phyloP scores from a whole-genome alignment of 2,113 vertebrate species.

The Desmodus rotundus region DNA sequence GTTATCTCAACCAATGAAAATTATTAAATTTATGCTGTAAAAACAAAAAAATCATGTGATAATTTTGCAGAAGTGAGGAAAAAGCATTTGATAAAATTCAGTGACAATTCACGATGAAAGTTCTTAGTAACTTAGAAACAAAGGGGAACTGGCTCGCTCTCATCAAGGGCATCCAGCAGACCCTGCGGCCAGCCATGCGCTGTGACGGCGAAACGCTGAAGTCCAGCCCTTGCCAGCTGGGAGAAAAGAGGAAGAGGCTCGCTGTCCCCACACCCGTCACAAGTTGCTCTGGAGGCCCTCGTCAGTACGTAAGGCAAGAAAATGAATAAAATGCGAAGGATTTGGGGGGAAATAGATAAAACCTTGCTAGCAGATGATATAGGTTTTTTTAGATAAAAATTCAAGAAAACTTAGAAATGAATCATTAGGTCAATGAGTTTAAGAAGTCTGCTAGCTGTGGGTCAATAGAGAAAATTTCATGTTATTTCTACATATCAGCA shows the following conservation, averaged over 20 bases:
- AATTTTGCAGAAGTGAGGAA: not conserved
- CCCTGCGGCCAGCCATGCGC: not conserved
- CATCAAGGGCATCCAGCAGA: not conserved
- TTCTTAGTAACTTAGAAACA: not conserved
- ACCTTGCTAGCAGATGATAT: not conserved
- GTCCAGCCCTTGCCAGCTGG: not conserved
- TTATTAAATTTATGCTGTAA: not conserved
- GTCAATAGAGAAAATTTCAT: not conserved
- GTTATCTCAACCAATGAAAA: not conserved
- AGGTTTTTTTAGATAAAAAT: not conserved
- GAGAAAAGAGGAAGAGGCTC: not conserved
- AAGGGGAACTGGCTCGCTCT: not conserved
- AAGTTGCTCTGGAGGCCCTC: not conserved
- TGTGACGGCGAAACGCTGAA: not conserved
- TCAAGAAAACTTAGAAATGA: not conserved
- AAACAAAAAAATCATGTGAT: not conserved
- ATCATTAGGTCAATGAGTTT: not conserved
- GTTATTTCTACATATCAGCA: not conserved
- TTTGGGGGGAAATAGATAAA: not conserved
- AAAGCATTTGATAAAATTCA: not conserved
- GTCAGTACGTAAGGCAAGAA: not conserved
- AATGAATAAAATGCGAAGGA: not conserved
- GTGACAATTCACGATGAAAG: not conserved
- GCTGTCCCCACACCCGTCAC: not conserved
- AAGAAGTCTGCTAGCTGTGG: not conserved